These are phyloP conservation scores for Synergus japonicus DNA, from an alignment of 2,888 invertebrate genomes.

Conservation along the genomic window DNA sequence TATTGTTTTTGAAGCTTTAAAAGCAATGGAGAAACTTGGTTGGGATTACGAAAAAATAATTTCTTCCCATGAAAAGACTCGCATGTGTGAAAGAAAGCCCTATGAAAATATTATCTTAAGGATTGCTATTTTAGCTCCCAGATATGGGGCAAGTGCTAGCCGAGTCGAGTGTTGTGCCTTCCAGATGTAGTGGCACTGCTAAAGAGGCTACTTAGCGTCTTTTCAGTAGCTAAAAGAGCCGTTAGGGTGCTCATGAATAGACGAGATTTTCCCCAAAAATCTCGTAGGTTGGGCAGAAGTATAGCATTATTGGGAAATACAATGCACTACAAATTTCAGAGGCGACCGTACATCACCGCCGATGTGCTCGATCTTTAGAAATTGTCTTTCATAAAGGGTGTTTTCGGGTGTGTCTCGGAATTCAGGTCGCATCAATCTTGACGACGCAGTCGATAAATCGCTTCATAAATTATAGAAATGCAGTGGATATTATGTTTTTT, in stretches of 20 bases:
- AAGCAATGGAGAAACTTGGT: slow-evolving; percentile 35
- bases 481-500: background rate
- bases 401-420: background rate
- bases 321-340: background rate
- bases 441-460: background rate
- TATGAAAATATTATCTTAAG: slow-evolving; percentile 57
- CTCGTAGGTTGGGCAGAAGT: background rate
- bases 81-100: slow-evolving; percentile 44
- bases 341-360: background rate
- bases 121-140: slow-evolving; percentile 51
- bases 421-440: background rate
- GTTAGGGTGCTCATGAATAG: background rate
- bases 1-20: slow-evolving; percentile 43
- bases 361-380: background rate
- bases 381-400: background rate
- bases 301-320: background rate
- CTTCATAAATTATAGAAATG: background rate
- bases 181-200: background rate
- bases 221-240: slow-evolving; percentile 6
- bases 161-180: background rate
- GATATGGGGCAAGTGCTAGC: background rate
- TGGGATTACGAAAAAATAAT: slow-evolving; percentile 21
- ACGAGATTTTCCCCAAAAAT: background rate
- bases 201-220: slow-evolving; percentile 3
- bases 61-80: slow-evolving; percentile 25